These are phyloP conservation scores for Cephus cinctus DNA, from an alignment of 1,140 invertebrate genomes.

Conservation along the genomic window DNA sequence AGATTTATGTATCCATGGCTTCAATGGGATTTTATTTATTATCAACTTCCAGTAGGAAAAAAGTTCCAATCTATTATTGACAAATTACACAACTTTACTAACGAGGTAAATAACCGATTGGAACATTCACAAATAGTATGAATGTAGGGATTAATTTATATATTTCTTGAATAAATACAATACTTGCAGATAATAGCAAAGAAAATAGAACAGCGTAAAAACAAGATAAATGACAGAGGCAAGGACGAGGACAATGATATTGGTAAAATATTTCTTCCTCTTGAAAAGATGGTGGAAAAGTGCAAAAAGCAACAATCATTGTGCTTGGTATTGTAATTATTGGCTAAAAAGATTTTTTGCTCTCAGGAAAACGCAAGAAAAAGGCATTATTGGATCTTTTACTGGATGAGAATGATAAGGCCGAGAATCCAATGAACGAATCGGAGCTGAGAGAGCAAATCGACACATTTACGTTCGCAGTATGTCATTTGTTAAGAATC, in stretches of 20 bases:
- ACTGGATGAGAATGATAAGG: constrained; percentile 15
- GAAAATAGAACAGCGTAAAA: constrained; percentile 21
- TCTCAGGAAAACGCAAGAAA: no score
- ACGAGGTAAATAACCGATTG: constrained; percentile 47
- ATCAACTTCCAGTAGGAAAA: constrained; percentile 38
- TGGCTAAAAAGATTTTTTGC: background rate
- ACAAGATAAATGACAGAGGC: background rate
- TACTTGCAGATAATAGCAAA: constrained; percentile 21
- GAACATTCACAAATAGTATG: background rate
- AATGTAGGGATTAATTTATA: background rate
- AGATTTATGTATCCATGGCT: constrained; percentile 20
- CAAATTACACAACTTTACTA: constrained; percentile 60
- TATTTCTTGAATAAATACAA: constrained; percentile 1
- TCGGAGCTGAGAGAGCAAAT: constrained; percentile 4
- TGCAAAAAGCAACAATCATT: constrained; percentile 4
- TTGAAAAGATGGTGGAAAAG: no score
- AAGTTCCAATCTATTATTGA: constrained; percentile 50
- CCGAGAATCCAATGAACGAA: no score
- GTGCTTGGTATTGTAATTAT: background rate
- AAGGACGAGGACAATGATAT: constrained; percentile 5
- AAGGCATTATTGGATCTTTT: constrained; percentile 1
- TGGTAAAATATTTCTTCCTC: no score
- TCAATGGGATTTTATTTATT: constrained; percentile 8
- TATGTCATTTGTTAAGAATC: background rate
- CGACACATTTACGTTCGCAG: background rate